Conservation (phyloP, 2,113 vertebrate species). For the Propithecus coquereli region DNA sequence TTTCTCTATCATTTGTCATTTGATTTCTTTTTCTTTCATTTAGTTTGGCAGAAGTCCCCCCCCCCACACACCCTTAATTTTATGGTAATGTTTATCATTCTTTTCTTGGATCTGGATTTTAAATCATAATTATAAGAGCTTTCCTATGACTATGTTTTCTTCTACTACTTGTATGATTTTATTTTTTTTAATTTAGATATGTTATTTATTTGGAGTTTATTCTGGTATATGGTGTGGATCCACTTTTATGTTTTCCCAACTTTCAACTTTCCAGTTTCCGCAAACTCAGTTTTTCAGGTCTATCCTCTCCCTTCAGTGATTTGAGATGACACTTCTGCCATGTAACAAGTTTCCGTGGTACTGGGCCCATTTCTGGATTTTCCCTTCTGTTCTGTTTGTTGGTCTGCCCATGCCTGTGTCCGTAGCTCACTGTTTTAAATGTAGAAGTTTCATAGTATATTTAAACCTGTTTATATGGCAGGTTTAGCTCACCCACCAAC, state of each 20-base stretch:
- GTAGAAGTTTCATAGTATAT: background rate
- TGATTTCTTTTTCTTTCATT: background rate
- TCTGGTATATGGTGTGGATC: background rate
- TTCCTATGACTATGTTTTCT: background rate
- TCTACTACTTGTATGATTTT: background rate
- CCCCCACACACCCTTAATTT: rapidly evolving
- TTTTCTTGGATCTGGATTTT: background rate
- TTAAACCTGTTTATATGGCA: background rate
- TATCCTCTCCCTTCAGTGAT: background rate
- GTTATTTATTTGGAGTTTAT: background rate
- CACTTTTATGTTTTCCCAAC: background rate
- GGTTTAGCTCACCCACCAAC: background rate
- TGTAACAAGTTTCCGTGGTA: background rate
- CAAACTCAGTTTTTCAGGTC: background rate
- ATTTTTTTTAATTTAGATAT: background rate
- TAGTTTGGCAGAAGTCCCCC: background rate
- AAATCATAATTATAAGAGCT: background rate
- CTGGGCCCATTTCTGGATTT: background rate
- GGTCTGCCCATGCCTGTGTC: background rate
- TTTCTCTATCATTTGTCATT: background rate
- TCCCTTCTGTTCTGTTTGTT: background rate
- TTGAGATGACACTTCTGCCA: background rate
- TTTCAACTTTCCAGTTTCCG: background rate
- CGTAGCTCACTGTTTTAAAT: background rate
- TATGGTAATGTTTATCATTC: background rate